Evolutionary conservation across 1,140 invertebrate genomes (phyloP).

Genomic region (Alviniconcha marisindica): DNA sequence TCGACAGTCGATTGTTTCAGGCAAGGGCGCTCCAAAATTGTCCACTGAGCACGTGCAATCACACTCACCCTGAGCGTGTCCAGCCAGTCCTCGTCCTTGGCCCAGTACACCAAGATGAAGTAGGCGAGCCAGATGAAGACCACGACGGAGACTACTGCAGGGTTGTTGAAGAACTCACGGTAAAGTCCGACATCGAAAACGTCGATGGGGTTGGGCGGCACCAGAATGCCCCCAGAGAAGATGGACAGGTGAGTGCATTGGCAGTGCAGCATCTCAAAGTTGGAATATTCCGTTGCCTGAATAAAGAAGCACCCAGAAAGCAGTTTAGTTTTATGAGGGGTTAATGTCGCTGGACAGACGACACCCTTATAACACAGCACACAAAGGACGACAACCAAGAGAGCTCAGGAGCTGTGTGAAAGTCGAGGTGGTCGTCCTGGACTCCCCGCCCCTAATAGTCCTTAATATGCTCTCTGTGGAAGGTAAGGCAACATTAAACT

Average conservation of each 20-base stretch:
- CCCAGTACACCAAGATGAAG: slow-evolving; percentile 56
- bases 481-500: too few species aligned
- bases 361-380: too few species aligned
- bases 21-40: too few species aligned
- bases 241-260: slow-evolving; percentile 56
- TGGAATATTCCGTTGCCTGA: slow-evolving; percentile 50
- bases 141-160: slow-evolving; percentile 55
- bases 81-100: slow-evolving; percentile 47
- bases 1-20: too few species aligned
- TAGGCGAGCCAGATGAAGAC: slow-evolving; percentile 61
- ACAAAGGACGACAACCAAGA: too few species aligned
- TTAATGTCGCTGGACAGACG: too few species aligned
- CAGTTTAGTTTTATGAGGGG: too few species aligned
- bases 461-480: too few species aligned
- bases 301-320: too few species aligned
- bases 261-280: slow-evolving; percentile 49
- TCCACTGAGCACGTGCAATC: background rate
- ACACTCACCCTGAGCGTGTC: slow-evolving; percentile 41
- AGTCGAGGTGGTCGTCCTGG: too few species aligned
- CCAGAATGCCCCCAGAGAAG: slow-evolving; percentile 58
- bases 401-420: too few species aligned
- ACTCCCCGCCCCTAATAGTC: too few species aligned
- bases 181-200: slow-evolving; percentile 50
- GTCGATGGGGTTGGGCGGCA: slow-evolving; percentile 58
- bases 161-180: slow-evolving; percentile 64